A percentile compares a stretch with the other conserved stretches of the same genome.
These are phyloP conservation scores for Megastigmus dorsalis DNA, from an alignment of 2,888 invertebrate genomes.

Conservation along the genomic window DNA sequence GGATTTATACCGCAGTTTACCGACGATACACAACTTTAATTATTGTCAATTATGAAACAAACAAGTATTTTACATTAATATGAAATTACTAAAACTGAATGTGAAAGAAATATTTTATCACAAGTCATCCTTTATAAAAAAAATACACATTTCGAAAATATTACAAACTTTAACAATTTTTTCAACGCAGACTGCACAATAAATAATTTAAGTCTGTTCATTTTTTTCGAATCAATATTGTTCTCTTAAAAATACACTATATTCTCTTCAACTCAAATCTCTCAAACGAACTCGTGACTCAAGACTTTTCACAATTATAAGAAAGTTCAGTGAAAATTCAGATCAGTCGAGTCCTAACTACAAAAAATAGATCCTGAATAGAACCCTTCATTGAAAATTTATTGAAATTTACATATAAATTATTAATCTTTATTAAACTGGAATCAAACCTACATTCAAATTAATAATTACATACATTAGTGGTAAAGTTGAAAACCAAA, in stretches of 20 bases:
- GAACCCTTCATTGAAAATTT: constrained; percentile 30
- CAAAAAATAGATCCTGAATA: constrained; percentile 17
- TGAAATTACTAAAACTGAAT: constrained; percentile 1
- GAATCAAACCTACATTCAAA: too few relatives aligned
- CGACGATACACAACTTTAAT: not conserved
- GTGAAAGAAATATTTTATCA: constrained; percentile 37
- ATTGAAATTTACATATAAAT: constrained; percentile 19
- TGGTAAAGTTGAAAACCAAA: too few relatives aligned
- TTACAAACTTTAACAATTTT: constrained; percentile 21
- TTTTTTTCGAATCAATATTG: constrained; percentile 3
- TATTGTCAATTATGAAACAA: not conserved
- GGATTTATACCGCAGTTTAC: too few relatives aligned
- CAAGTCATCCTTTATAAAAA: constrained; percentile 29
- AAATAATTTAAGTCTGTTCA: constrained; percentile 34
- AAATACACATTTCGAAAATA: constrained; percentile 24
- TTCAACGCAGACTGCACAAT: constrained; percentile 13
- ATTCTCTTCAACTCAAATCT: constrained; percentile 27
- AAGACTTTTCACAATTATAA: constrained; percentile 35
- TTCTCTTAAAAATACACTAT: constrained; percentile 25
- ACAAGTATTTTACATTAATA: not conserved
- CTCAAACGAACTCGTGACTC: constrained; percentile 37
- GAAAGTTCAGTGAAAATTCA: constrained; percentile 41
- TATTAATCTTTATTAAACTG: constrained; percentile 29
- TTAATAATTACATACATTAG: too few relatives aligned
- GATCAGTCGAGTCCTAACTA: constrained; percentile 32